Percentiles rank a stretch among this genome's conserved stretches.
phyloP scores from a whole-genome alignment of 2,888 invertebrate genomes.

The Falcaria lacertinaria region DNA sequence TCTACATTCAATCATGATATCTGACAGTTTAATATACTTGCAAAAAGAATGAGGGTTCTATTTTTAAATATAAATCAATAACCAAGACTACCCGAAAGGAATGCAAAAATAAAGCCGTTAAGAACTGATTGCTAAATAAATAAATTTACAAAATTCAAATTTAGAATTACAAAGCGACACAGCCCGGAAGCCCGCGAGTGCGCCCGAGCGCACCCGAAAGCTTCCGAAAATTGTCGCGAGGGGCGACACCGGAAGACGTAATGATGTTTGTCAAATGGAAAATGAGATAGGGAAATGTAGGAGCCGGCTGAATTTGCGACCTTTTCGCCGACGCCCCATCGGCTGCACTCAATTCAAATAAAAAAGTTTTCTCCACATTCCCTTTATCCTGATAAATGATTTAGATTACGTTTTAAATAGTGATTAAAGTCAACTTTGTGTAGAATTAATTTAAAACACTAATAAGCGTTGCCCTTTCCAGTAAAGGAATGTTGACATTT shows the following conservation, averaged over 20 bases:
- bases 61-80: too few species aligned
- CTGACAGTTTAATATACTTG: too few species aligned
- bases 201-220: slow-evolving; percentile 54
- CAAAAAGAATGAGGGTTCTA: too few species aligned
- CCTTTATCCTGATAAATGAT: slow-evolving; percentile 27
- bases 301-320: slow-evolving; percentile 62
- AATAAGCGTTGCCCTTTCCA: slow-evolving; percentile 56
- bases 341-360: background rate
- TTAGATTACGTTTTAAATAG: slow-evolving; percentile 34
- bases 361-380: background rate
- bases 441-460: slow-evolving; percentile 34
- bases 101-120: too few species aligned
- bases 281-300: slow-evolving; percentile 79
- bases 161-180: slow-evolving; percentile 23
- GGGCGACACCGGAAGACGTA: slow-evolving; percentile 71
- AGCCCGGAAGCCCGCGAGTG: slow-evolving; percentile 47
- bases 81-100: too few species aligned
- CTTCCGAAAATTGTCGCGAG: slow-evolving; percentile 56
- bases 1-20: too few species aligned
- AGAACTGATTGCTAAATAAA: too few species aligned
- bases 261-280: slow-evolving; percentile 80
- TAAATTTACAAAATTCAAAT: slow-evolving; percentile 25
- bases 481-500: slow-evolving; percentile 64
- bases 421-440: slow-evolving; percentile 32
- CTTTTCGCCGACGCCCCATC: slow-evolving; percentile 51